Evolutionary conservation across 2,888 invertebrate genomes (phyloP).

Genomic region (Rhaphigaster nebulosa): DNA sequence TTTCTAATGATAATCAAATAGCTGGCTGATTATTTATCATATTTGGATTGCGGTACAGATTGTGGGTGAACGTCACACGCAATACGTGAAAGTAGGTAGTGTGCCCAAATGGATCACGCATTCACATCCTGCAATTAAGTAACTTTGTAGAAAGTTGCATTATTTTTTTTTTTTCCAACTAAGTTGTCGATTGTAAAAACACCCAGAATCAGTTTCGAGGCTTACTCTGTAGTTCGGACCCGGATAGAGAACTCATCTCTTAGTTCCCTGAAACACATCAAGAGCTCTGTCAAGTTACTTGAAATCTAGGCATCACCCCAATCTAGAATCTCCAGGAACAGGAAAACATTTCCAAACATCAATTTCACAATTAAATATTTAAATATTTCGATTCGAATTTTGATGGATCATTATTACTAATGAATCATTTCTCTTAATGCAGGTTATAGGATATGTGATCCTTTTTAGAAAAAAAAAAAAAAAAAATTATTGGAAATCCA

Average conservation of each 20-base stretch:
- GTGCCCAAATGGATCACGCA: background rate
- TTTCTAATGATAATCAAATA: too few relatives aligned
- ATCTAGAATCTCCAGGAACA: background rate
- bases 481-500: background rate
- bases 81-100: background rate
- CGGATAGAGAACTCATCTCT: slow-evolving; percentile 87
- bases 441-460: background rate
- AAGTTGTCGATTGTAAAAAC: background rate
- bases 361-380: background rate
- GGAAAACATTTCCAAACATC: background rate
- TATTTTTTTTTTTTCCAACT: background rate
- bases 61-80: too few relatives aligned
- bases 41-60: too few relatives aligned
- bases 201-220: slow-evolving; percentile 48
- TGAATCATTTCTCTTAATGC: background rate
- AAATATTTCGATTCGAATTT: background rate
- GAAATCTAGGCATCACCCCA: background rate
- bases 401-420: background rate
- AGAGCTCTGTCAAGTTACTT: slow-evolving; percentile 19
- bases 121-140: background rate
- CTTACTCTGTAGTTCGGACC: slow-evolving; percentile 90
- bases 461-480: background rate
- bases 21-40: too few relatives aligned
- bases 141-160: background rate
- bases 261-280: slow-evolving; percentile 74